Evolutionary conservation across 1,140 invertebrate genomes (phyloP), one percentile per base, ranked within the genome.

Genomic region (Globodera rostochiensis): DNA sequence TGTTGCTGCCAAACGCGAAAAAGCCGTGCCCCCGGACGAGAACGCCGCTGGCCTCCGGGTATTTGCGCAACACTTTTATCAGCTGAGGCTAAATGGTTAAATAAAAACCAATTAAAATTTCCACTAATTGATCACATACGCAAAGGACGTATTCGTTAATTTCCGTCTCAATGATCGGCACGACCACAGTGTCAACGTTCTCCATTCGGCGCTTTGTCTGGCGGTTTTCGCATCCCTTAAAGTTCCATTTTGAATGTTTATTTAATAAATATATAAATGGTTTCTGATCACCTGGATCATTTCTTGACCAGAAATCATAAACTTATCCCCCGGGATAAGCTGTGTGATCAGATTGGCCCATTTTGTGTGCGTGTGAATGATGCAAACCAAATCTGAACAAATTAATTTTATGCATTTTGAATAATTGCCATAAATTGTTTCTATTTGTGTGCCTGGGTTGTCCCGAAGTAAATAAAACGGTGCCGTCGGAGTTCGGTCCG

Each of bases 181-280:
- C 69, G 6, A 71, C 69, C 21, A 71, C n/a, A 9, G 69, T 71
- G 36, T 71, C 36, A 6, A 45, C 25, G 36, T 71, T 71, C 36
- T 71, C 69, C 69, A 71, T 71, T 36, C 69, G 21, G 69, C 69
- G 69, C n/a, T 71, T 71, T n/a, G 69, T 71, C 36, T 47, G 69
- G 9, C 69, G 69, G 25, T 71, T 71, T 47, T 71, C 69, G 25
- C 69, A 71, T 4, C 69, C 69, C 57, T 64, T 64, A 7, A 64
- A 64, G 13, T 64, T 36, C 36, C 36, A 19, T 13, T 19, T 19
- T 19, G 0, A 13, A n/a, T 19, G 5, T 64, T 13, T 19, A 64
- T 53, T 3, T 9, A 53, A 9, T 9, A 50, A 50, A 50, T 53
- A 53, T 9, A 53, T 53, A 53, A 53, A 53, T 50, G 3, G 25